A percentile compares a stretch with the other conserved stretches of the same genome.
These are phyloP conservation scores for Ornithoptera priamus DNA, from an alignment of 2,888 invertebrate genomes.

Conservation along the genomic window DNA sequence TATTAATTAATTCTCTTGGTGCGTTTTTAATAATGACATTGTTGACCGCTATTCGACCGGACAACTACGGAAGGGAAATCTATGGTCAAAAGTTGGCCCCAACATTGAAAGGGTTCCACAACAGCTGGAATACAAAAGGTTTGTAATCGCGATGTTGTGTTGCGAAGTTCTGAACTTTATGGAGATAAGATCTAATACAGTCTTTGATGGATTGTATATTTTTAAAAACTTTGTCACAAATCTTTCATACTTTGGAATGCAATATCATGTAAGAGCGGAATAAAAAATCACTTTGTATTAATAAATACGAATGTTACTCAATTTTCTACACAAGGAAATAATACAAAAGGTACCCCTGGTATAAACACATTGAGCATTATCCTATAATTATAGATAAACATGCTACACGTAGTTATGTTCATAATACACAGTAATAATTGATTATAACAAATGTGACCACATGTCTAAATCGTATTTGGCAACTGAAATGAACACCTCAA, in stretches of 20 bases:
- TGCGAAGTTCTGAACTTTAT: slow-evolving; percentile 49
- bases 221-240: slow-evolving; percentile 60
- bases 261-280: slow-evolving; percentile 37
- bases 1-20: slow-evolving; percentile 60
- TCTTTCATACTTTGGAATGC: slow-evolving; percentile 35
- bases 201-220: slow-evolving; percentile 69
- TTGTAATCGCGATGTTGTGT: slow-evolving; percentile 57
- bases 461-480: slow-evolving; percentile 74
- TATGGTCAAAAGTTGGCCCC: slow-evolving; percentile 75
- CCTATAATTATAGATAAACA: slow-evolving; percentile 71
- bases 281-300: slow-evolving; percentile 47
- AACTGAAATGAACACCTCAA: slow-evolving; percentile 71
- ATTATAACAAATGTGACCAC: slow-evolving; percentile 65
- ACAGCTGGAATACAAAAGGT: slow-evolving; percentile 64
- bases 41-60: slow-evolving; percentile 32
- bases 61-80: slow-evolving; percentile 42
- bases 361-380: slow-evolving; percentile 76
- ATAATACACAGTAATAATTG: slow-evolving; percentile 65
- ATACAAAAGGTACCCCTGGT: slow-evolving; percentile 63
- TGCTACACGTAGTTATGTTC: slow-evolving; percentile 61
- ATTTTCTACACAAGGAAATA: slow-evolving; percentile 54
- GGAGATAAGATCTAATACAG: slow-evolving; percentile 67
- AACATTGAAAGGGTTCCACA: slow-evolving; percentile 69
- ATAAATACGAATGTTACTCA: slow-evolving; percentile 53
- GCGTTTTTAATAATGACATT: slow-evolving; percentile 33